phyloP scores from a whole-genome alignment of 2,888 invertebrate species.

The Deilephila elpenor region DNA sequence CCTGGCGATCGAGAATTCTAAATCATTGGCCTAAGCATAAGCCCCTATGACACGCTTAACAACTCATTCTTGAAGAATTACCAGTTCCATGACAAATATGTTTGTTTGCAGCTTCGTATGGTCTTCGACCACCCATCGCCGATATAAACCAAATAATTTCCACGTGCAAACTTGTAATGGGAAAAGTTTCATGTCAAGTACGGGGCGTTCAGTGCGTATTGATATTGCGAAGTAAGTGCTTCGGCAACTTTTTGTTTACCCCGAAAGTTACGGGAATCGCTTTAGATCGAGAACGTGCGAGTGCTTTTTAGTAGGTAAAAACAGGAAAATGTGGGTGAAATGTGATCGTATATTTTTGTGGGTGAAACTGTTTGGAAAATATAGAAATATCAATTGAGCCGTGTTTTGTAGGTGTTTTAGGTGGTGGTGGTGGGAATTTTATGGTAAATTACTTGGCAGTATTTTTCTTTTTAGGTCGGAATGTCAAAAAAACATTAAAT shows the following conservation, averaged over 20 bases:
- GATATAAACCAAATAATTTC: slow-evolving; percentile 61
- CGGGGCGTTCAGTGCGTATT: slow-evolving; percentile 59
- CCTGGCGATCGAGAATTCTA: no score
- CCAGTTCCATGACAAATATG: neutral
- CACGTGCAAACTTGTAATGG: slow-evolving; percentile 72
- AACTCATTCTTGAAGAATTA: neutral
- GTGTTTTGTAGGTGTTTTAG: neutral
- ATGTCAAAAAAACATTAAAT: no score
- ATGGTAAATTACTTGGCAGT: no score
- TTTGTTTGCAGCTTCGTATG: neutral
- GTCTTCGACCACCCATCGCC: slow-evolving; percentile 31
- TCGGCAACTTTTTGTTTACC: slow-evolving; percentile 60
- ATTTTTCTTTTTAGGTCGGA: no score
- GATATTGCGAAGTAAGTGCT: slow-evolving; percentile 50
- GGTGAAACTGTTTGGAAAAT: neutral
- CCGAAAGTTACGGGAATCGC: slow-evolving; percentile 38
- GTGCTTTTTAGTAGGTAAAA: slow-evolving; percentile 18
- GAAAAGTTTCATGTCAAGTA: slow-evolving; percentile 67
- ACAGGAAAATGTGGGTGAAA: neutral
- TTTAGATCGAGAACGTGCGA: slow-evolving; percentile 20
- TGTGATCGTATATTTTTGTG: neutral
- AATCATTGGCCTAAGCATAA: no score
- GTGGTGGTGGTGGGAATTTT: no score
- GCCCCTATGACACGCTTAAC: no score
- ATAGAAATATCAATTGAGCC: neutral